Conservation (phyloP, 1,140 invertebrate species). For the Brachionus paranguensis region DNA sequence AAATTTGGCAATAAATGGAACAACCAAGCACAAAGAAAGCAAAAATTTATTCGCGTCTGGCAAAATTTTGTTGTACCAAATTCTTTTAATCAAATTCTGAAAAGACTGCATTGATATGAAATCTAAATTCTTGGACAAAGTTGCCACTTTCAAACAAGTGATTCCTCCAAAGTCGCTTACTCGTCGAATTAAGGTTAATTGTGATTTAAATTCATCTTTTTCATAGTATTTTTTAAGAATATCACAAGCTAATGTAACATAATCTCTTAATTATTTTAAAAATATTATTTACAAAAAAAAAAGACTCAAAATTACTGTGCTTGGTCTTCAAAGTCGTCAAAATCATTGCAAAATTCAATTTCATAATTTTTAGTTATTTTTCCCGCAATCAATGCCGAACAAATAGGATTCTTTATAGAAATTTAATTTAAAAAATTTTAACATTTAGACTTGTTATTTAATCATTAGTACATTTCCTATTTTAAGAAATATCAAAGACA, state of each 20-base stretch:
- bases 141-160: constrained; percentile 11
- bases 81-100: constrained; percentile 2
- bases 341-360: background rate
- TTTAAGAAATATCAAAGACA: background rate
- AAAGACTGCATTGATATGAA: background rate
- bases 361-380: constrained; percentile 17
- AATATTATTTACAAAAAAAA: background rate
- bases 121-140: background rate
- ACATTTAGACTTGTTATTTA: background rate
- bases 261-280: background rate
- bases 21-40: background rate
- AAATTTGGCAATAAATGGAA: constrained; percentile 1
- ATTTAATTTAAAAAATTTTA: background rate
- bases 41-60: constrained; percentile 3
- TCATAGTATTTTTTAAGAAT: constrained; percentile 22
- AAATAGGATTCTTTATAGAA: background rate
- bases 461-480: background rate
- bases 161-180: background rate
- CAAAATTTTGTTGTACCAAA: constrained; percentile 36
- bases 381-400: background rate
- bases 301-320: background rate
- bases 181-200: constrained; percentile 14
- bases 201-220: background rate
- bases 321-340: background rate
- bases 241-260: background rate